Evolutionary conservation across 2,113 vertebrate genomes (phyloP), one percentile per base, ranked within the genome.

Genomic region (Chlorocebus sabaeus): DNA sequence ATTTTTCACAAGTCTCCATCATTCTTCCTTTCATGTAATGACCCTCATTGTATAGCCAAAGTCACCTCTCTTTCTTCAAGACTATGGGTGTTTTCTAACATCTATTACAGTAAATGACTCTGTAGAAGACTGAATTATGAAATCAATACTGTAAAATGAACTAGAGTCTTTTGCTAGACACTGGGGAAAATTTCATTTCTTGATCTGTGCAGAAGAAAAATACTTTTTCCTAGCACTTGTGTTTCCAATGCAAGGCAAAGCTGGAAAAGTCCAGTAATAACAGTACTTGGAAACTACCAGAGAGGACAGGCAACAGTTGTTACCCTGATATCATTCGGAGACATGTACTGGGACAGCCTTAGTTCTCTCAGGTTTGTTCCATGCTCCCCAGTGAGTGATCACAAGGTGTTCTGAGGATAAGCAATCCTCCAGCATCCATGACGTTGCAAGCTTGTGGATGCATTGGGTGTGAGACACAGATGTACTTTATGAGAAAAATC

Each of bases 121-220:
- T 52, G 14, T 79, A 89, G 93, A 89, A 91, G 79, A 64, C 67
- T 78, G 61, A 91, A 93, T 59, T 90, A 95, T 95, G 91, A 93
- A 97, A 96, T 95, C 85, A 72, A 48, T 95, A 85, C 55, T 95
- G 17, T 79, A 80, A 96, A 96, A 87, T 94, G 82, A 97, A 61
- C 25, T 52, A 16, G 0, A 94, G n/a, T n/a, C 48, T 96, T 78
- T 81, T 52, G 5, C 40, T 76, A 75, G 78, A 40, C 59, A 57
- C 40, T 3, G 32, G 52, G 89, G 73, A 93, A 94, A 90, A 95
- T 64, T 64, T 59, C 32, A 35, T 40, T 86, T 86, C 48, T 81
- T 70, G 68, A 43, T 50, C 23, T 35, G 40, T 27, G 23, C 32
- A 18, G 43, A 45, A 73, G 32, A 86, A 86, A 87, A 75, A 70